Base-by-base conservation (phyloP, 2,113 vertebrate species). In the Anolis sagrei region DNA sequence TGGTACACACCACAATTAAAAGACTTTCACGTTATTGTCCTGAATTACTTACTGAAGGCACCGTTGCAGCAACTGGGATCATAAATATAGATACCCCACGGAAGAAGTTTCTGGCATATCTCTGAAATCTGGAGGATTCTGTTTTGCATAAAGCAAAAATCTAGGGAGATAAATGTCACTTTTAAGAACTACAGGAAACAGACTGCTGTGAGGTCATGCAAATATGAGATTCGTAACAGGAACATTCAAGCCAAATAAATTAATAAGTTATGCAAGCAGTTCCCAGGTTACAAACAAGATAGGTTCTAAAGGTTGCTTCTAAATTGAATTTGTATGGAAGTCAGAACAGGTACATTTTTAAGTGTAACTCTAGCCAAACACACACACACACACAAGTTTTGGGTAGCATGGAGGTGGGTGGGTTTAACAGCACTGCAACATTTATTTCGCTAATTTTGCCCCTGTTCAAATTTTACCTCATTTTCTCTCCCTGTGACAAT, bases 51-150 rank as follows among this genome's bases (percentile, higher is more conserved):
- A 98, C 98, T 0, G 98, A 98, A 2, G 99, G 98, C 1, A 99
- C 97, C 0, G 96, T 92, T 0, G 98, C 97, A 7, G 98, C 98
- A 16, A 99, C 23, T 2, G 98, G 98, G 54, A 99, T 91, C 98
- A 99, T 99, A 48, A 97, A 7, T 16, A 99, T 39, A 0, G 98
- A 98, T 11, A 98, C 7, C 0, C 82, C 93, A 3, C 98, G 94
- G 36, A 98, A 93, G 61, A 96, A 89, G 93, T 98, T 91, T 0
- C 97, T 97, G 2, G 94, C 13, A 0, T 95, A 78, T 32, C 89
- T 97, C 94, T 98, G 98, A 68, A 98, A 89, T n/a, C 79, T 93
- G 19, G 98, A 97, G 8, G 89, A 79, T 27, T 94, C 62, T 1
- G 82, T 1, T 81, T 94, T 98, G 44, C 96, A 96, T 0, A 97